These are phyloP conservation scores for Linhomoeus sp. DNA, from an alignment of 2,888 invertebrate genomes.

Conservation along the genomic window DNA sequence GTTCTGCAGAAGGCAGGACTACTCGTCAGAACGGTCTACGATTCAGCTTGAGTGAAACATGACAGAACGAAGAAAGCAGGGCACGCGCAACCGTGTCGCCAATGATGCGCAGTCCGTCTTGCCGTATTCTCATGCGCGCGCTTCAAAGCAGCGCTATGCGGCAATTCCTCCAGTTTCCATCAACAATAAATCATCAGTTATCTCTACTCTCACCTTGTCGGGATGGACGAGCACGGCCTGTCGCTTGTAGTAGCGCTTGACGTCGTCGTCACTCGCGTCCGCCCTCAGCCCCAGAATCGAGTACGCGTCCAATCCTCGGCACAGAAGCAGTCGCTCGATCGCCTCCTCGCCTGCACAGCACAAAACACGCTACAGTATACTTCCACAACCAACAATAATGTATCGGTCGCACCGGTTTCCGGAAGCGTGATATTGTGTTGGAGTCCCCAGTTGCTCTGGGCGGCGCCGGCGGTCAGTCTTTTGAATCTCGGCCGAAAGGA, in stretches of 20 bases:
- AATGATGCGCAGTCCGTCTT: too few relatives aligned
- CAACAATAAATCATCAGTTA: too few relatives aligned
- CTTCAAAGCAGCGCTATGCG: too few relatives aligned
- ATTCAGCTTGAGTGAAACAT: neutral
- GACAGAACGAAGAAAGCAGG: too few relatives aligned
- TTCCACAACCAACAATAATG: too few relatives aligned
- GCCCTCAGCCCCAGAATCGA: conserved; percentile 69
- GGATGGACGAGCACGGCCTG: conserved; percentile 87
- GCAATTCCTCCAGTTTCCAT: too few relatives aligned
- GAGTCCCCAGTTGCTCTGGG: conserved; percentile 36
- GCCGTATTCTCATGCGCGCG: too few relatives aligned
- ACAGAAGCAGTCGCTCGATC: conserved; percentile 70
- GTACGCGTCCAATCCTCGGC: conserved; percentile 87
- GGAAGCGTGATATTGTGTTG: conserved; percentile 58
- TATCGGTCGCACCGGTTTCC: conserved; percentile 32
- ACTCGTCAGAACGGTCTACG: too few relatives aligned
- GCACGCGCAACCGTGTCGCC: too few relatives aligned
- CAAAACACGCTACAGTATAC: too few relatives aligned
- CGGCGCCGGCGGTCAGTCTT: neutral
- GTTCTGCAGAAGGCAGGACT: conserved; percentile 44
- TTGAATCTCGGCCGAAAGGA: neutral
- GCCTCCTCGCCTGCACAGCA: conserved; percentile 54
- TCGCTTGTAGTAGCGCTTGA: conserved; percentile 75
- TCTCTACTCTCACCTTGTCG: too few relatives aligned
- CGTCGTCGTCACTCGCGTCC: conserved; percentile 73